A percentile compares a stretch with the other conserved stretches of the same genome.
Conservation (phyloP, 2,113 vertebrate genomes). For the Misgurnus anguillicaudatus region DNA sequence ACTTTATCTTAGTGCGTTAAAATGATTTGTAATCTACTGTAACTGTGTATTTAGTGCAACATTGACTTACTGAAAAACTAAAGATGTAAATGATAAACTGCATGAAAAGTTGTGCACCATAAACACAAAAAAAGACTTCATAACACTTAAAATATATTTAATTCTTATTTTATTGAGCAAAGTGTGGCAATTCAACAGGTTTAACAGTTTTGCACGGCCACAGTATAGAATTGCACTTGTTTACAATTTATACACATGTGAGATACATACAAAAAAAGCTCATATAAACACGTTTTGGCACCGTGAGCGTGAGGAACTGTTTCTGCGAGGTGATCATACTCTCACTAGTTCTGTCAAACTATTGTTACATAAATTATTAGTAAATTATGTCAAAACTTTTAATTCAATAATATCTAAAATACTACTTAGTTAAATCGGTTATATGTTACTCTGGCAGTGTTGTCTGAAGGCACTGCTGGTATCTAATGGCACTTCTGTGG, state of each 20-base stretch:
- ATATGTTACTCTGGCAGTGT: constrained; percentile 10
- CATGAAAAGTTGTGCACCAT: too few species aligned
- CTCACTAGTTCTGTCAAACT: background rate
- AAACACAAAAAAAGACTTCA: too few species aligned
- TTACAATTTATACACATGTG: constrained; percentile 51
- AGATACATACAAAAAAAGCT: constrained; percentile 31
- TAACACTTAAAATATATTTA: constrained; percentile 16
- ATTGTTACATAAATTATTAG: constrained; percentile 7
- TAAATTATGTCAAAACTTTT: background rate
- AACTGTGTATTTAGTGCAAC: too few species aligned
- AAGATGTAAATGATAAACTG: too few species aligned
- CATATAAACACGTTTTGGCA: constrained; percentile 27
- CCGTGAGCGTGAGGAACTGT: constrained; percentile 3
- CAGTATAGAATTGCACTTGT: constrained; percentile 58
- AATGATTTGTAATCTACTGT: too few species aligned
- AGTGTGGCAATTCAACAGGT: constrained; percentile 34
- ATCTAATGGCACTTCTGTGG: constrained; percentile 21
- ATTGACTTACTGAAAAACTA: too few species aligned
- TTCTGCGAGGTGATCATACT: background rate
- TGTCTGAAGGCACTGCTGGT: constrained; percentile 20
- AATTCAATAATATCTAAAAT: background rate
- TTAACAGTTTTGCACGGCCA: constrained; percentile 46
- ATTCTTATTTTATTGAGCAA: constrained; percentile 65
- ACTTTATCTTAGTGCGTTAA: too few species aligned
- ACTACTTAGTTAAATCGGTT: background rate